These are phyloP conservation scores for Acyrthosiphon pisum DNA, from an alignment of 1,140 invertebrate species.

Conservation along the genomic window DNA sequence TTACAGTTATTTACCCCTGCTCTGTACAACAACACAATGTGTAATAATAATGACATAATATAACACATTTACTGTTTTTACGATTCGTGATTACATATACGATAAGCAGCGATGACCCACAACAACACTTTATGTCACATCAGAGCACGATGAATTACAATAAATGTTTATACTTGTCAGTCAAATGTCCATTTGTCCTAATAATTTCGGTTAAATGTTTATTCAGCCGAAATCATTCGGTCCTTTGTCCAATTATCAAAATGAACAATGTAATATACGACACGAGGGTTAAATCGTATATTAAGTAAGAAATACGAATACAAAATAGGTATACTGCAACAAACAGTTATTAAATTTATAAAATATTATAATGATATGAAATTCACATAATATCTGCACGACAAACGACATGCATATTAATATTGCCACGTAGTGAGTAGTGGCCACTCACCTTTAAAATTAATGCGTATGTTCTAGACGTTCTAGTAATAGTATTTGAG, in stretches of 20 bases:
- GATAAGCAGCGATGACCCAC: background rate
- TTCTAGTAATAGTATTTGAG: background rate
- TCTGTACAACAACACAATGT: background rate
- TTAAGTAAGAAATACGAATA: background rate
- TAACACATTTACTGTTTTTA: background rate
- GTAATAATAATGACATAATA: background rate
- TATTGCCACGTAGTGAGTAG: background rate
- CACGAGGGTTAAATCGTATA: background rate
- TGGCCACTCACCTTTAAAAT: background rate
- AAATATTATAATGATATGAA: background rate
- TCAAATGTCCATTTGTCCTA: background rate
- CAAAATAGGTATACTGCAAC: background rate
- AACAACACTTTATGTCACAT: background rate
- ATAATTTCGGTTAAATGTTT: background rate
- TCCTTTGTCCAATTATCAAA: background rate
- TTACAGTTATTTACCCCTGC: background rate
- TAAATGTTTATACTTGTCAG: slow-evolving; percentile 18
- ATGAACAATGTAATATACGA: background rate
- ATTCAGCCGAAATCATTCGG: background rate
- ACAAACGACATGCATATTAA: background rate
- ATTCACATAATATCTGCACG: background rate
- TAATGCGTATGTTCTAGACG: background rate
- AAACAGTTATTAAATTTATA: background rate
- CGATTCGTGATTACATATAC: background rate
- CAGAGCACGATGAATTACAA: background rate